A percentile compares a stretch with the other conserved stretches of the same genome.
phyloP scores from a whole-genome alignment of 2,888 invertebrate genomes.

The Amiota communis region DNA sequence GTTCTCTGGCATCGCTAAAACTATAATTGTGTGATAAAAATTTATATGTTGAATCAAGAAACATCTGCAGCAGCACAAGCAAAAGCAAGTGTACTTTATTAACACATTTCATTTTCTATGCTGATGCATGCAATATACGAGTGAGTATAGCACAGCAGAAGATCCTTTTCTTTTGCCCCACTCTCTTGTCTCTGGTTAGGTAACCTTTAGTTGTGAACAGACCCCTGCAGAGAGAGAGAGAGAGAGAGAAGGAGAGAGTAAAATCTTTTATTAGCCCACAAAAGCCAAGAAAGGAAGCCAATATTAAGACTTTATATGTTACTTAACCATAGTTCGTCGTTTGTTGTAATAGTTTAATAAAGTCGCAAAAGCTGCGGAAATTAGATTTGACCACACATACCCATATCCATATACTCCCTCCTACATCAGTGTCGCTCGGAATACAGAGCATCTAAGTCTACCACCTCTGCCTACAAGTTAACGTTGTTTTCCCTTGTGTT shows the following conservation, averaged over 20 bases:
- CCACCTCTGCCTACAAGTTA: too few species aligned
- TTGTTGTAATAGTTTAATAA: slow-evolving; percentile 67
- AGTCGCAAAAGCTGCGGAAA: slow-evolving; percentile 68
- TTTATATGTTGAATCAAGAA: neutral
- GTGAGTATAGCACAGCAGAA: too few species aligned
- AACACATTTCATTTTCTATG: slow-evolving; percentile 54
- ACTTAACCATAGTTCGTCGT: neutral
- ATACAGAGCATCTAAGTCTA: too few species aligned
- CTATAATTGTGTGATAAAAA: neutral
- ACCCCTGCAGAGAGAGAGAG: too few species aligned
- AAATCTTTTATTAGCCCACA: slow-evolving; percentile 14
- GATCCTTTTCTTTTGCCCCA: too few species aligned
- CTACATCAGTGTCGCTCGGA: too few species aligned
- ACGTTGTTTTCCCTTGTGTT: neutral
- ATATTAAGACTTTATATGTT: slow-evolving; percentile 11
- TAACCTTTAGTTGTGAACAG: too few species aligned
- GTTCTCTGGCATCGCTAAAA: slow-evolving; percentile 3
- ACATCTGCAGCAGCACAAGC: slow-evolving; percentile 3
- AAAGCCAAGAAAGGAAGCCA: slow-evolving; percentile 14
- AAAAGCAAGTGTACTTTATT: slow-evolving; percentile 67
- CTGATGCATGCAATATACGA: too few species aligned
- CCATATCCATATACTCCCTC: slow-evolving; percentile 30
- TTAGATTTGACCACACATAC: slow-evolving; percentile 67
- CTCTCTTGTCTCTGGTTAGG: too few species aligned
- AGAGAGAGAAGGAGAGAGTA: too few species aligned